Conservation (phyloP, 2,113 vertebrate species). For the Myiozetetes cayanensis region DNA sequence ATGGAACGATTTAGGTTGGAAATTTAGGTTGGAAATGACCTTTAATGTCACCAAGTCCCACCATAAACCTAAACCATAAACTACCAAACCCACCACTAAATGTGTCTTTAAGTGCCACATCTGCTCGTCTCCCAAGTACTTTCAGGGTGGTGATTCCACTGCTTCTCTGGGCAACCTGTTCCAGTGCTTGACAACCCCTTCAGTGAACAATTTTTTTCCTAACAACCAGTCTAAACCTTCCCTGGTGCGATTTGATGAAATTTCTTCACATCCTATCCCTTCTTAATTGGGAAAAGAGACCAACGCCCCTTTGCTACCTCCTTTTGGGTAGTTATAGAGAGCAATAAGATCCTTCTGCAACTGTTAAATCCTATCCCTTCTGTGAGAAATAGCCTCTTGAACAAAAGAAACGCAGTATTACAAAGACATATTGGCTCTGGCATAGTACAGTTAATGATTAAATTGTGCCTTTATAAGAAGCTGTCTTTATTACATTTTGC, state of each 20-base stretch:
- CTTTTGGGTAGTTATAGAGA: background rate
- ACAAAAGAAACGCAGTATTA: background rate
- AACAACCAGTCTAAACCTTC: background rate
- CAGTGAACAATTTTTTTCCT: background rate
- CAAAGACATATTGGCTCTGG: background rate
- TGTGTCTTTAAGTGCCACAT: background rate
- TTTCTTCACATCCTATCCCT: background rate
- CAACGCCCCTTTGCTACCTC: background rate
- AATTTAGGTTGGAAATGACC: background rate
- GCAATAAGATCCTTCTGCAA: fast-evolving
- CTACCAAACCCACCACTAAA: background rate
- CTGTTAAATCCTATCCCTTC: background rate
- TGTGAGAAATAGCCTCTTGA: background rate
- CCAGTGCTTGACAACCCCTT: background rate
- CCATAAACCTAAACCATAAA: background rate
- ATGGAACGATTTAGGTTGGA: background rate
- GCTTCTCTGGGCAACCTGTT: background rate
- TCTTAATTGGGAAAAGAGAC: background rate
- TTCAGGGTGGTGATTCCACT: background rate
- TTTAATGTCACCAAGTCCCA: too few relatives aligned
- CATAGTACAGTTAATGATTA: background rate
- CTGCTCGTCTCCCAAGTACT: background rate
- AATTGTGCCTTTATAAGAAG: background rate
- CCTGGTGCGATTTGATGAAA: background rate
- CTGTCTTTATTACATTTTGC: background rate